Base-by-base conservation (phyloP, 2,113 vertebrate genomes). In the Acanthisitta chloris region DNA sequence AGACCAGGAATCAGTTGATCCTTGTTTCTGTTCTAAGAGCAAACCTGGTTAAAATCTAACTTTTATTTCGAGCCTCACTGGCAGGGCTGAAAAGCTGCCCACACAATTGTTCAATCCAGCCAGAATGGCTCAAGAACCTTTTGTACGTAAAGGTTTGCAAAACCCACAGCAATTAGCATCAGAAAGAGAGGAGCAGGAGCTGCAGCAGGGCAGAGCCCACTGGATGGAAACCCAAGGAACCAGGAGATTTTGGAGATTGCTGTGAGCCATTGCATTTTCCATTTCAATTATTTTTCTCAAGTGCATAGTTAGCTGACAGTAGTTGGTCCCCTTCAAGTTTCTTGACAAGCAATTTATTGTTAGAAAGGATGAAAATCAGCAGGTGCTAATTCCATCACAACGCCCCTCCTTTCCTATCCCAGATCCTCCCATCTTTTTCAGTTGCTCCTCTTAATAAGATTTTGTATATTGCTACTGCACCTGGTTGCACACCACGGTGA, bases 331-430 rank as follows among this genome's bases (percentile, higher is more conserved):
- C 58, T 62, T 55, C 14, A 40, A 90, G 31, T 84, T 94, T 95
- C 52, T 76, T 90, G 93, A 86, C 86, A 96, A 86, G 88, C 69
- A 81, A 93, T 94, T 86, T 92, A 43, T 40, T 61, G 69, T 55
- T 66, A 67, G 66, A 59, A 87, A 55, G 83, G 64, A 79, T 87
- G 67, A 83, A 81, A 94, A 91, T 38, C 91, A 93, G 95, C 88
- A 91, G 93, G 86, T 91, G 71, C 49, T 91, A 92, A 94, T 92
- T 97, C 94, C 84, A 92, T 81, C 71, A 24, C 84, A 81, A 48
- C 4, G 19, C 42, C n/a, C 78, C 61, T 92, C 88, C 81, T 74
- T 92, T 80, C 40, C 38, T 52, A 73, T 51, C 54, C 58, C 54
- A 87, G 88, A 88, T 92, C 69, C 74, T 92, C 38, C 61, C 57